phyloP scores from a whole-genome alignment of 2,113 vertebrate genomes.

The Ptyas mucosa region DNA sequence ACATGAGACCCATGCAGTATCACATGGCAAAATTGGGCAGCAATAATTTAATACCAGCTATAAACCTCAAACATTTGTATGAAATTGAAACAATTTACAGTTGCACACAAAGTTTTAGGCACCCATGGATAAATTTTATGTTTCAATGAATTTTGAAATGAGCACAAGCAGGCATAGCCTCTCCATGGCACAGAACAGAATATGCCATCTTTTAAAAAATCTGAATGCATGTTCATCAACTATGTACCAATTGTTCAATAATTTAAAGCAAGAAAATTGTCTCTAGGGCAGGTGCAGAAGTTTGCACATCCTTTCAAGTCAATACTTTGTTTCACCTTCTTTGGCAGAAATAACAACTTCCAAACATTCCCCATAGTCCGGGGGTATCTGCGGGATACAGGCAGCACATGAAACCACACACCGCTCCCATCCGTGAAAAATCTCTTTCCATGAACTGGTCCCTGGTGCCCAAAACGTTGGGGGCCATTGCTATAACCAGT shows the following conservation, averaged over 20 bases:
- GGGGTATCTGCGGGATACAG: neutral
- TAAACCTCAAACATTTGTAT: neutral
- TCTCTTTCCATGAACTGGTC: neutral
- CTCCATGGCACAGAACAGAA: neutral
- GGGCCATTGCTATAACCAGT: neutral
- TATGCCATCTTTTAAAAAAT: neutral
- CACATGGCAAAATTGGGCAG: neutral
- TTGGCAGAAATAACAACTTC: neutral
- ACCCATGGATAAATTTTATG: neutral
- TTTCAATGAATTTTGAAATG: neutral
- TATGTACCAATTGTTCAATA: neutral
- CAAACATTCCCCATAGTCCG: neutral
- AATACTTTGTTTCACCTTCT: neutral
- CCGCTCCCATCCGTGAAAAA: neutral
- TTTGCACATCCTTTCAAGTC: neutral
- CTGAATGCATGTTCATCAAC: neutral
- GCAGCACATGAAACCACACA: neutral
- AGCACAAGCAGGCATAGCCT: neutral
- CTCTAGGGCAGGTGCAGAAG: neutral
- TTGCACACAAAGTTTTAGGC: neutral
- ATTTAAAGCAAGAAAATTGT: neutral
- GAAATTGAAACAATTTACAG: neutral
- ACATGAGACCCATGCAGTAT: neutral
- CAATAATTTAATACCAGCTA: neutral
- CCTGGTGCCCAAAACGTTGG: neutral